A percentile compares a stretch with the other conserved stretches of the same genome.
Evolutionary conservation across 2,113 vertebrate genomes (phyloP).

Genomic region (Hystrix cristata): DNA sequence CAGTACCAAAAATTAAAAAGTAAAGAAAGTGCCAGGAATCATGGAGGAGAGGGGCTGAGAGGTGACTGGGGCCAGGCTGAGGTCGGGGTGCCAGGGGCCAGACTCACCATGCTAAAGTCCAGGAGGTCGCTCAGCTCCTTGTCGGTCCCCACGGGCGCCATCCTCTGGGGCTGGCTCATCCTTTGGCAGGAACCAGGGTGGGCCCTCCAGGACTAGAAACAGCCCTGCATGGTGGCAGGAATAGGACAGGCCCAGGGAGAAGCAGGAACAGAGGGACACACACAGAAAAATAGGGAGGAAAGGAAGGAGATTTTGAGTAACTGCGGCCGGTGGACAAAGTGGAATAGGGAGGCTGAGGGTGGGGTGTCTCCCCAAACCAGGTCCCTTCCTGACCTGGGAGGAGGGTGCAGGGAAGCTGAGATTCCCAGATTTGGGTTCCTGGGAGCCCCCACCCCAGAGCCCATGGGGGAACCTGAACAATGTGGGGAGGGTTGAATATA

Average conservation of each 20-base stretch:
- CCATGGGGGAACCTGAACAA: neutral
- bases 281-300: rapidly evolving
- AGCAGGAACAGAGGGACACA: neutral
- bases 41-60: neutral
- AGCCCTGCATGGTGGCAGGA: neutral
- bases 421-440: neutral
- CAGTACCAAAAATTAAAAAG: neutral
- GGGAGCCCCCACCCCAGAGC: neutral
- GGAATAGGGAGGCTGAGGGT: neutral
- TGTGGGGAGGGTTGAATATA: rapidly evolving
- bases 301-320: neutral
- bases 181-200: slow-evolving; percentile 90
- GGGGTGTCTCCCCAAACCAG: neutral
- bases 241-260: neutral
- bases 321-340: rapidly evolving
- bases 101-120: slow-evolving; percentile 99
- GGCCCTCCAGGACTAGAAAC: slow-evolving; percentile 73
- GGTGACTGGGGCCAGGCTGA: neutral
- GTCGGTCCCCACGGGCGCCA: slow-evolving; percentile 98
- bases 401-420: neutral
- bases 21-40: neutral
- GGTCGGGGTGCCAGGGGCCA: neutral
- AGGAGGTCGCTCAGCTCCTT: slow-evolving; percentile 99
- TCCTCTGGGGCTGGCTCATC: slow-evolving; percentile 98
- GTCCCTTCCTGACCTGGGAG: neutral